A percentile compares a stretch with the other conserved stretches of the same genome.
These are phyloP conservation scores for Homalodisca vitripennis DNA, from an alignment of 1,140 invertebrate genomes.

Conservation along the genomic window DNA sequence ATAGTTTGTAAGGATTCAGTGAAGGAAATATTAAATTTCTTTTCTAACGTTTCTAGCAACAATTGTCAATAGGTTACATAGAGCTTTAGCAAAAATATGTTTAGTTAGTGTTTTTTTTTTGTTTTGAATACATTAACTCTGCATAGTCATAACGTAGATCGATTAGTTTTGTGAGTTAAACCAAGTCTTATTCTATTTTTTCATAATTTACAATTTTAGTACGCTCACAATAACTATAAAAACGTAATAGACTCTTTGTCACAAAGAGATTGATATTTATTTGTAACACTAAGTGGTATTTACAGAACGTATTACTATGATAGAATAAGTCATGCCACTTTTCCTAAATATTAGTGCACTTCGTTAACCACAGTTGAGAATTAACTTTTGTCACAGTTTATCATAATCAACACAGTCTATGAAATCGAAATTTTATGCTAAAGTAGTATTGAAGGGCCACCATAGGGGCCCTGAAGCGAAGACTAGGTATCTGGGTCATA, in stretches of 20 bases:
- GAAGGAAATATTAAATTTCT: no score
- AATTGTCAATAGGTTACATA: no score
- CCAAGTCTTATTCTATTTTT: no score
- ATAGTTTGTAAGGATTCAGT: no score
- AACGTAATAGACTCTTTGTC: neutral
- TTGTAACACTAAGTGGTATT: neutral
- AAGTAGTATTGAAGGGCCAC: slow-evolving; percentile 4
- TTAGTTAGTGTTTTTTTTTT: no score
- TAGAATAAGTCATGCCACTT: neutral
- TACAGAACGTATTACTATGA: neutral
- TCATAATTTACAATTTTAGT: no score
- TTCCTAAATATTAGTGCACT: neutral
- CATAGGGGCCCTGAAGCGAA: slow-evolving; percentile 31
- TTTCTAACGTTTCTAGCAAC: no score
- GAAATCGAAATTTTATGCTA: neutral
- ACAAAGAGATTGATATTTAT: neutral
- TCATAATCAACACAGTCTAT: neutral
- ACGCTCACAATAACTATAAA: no score
- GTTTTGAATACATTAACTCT: no score
- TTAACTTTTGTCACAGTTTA: neutral
- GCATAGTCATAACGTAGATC: no score
- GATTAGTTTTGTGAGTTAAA: no score
- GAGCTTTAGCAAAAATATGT: no score
- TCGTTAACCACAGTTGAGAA: neutral
- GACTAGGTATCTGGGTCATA: slow-evolving; percentile 56